These are phyloP conservation scores for Petromus typicus DNA, from an alignment of 2,113 vertebrate species.

Conservation along the genomic window DNA sequence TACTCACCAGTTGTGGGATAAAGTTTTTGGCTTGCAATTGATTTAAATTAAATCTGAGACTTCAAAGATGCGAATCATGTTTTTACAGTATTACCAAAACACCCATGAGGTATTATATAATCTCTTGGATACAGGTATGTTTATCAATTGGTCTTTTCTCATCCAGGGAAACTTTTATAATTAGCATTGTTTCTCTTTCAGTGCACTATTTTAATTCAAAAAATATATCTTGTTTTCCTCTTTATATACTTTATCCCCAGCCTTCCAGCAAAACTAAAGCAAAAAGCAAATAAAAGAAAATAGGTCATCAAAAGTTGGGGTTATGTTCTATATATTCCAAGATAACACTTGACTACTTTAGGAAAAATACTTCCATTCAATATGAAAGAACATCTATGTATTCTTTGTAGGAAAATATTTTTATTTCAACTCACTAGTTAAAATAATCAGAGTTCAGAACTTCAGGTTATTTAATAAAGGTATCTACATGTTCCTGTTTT, in stretches of 20 bases:
- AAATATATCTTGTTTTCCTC: slow-evolving; percentile 12
- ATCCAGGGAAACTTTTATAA: slow-evolving; percentile 43
- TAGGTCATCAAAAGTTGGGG: slow-evolving; percentile 22
- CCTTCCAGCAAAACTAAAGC: slow-evolving; percentile 53
- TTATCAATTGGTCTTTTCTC: slow-evolving; percentile 58
- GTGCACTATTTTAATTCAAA: slow-evolving; percentile 49
- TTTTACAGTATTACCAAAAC: slow-evolving; percentile 38
- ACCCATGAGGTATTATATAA: slow-evolving; percentile 61
- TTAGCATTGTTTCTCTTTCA: slow-evolving; percentile 56
- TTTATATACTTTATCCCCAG: neutral
- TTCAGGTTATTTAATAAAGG: slow-evolving; percentile 41
- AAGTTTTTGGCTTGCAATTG: slow-evolving; percentile 58
- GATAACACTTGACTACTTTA: slow-evolving; percentile 68
- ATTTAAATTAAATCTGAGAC: slow-evolving; percentile 71
- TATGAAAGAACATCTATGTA: slow-evolving; percentile 41
- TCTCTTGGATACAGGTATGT: slow-evolving; percentile 43
- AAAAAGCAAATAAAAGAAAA: slow-evolving; percentile 67
- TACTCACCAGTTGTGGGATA: slow-evolving; percentile 66
- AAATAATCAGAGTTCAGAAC: slow-evolving; percentile 49
- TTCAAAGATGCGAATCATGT: slow-evolving; percentile 60
- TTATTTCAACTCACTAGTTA: slow-evolving; percentile 60
- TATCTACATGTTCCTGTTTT: slow-evolving; percentile 50
- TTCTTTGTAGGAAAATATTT: slow-evolving; percentile 69
- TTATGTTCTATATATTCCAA: slow-evolving; percentile 45
- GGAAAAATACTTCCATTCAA: slow-evolving; percentile 71